Evolutionary conservation across 2,113 vertebrate species (phyloP), one percentile per base, ranked within the genome.

Genomic region (Saccopteryx leptura): DNA sequence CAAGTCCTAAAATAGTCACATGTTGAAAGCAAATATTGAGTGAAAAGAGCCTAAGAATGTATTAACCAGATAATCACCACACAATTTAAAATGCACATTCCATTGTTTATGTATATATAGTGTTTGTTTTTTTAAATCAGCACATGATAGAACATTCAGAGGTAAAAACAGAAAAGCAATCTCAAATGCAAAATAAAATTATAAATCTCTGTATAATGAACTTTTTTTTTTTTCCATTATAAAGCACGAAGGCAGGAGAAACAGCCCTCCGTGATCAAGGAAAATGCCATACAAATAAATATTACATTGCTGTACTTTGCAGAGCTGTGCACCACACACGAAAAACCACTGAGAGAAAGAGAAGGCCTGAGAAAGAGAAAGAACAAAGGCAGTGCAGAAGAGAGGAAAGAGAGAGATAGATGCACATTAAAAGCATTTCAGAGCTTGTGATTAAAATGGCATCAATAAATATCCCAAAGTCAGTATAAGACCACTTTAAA

Each of bases 21-120:
- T 72, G 71, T 74, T 96, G 23, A 76, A 98, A 96, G 60, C 60
- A 95, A 98, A 90, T 15, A 52, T 21, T 92, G 88, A 96, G 50
- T 96, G 94, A 97, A 95, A 97, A 96, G 50, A 96, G 21, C 8
- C 66, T 79, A 87, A 97, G 81, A 97, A 60, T 26, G 56, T 86
- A 94, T 98, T 97, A 60, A 60, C 87, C 61, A 89, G 66, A 58
- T 97, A 97, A 97, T 98, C 97, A 94, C 9, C 50, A 63, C 63
- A 78, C 19, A 65, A 76, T 92, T 95, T 96, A 78, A 97, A 98
- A 94, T 92, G 84, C 50, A 85, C 61, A 4, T 96, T 95, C 56
- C 10, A 6, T 97, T 96, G 85, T 96, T 97, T 86, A 71, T 81
- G 58, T 56, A 88, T 81, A 61, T 56, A 88, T 0, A 81, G 52